These are phyloP conservation scores for Hirtodrosophila alboralis DNA, from an alignment of 2,888 invertebrate species.

Conservation along the genomic window DNA sequence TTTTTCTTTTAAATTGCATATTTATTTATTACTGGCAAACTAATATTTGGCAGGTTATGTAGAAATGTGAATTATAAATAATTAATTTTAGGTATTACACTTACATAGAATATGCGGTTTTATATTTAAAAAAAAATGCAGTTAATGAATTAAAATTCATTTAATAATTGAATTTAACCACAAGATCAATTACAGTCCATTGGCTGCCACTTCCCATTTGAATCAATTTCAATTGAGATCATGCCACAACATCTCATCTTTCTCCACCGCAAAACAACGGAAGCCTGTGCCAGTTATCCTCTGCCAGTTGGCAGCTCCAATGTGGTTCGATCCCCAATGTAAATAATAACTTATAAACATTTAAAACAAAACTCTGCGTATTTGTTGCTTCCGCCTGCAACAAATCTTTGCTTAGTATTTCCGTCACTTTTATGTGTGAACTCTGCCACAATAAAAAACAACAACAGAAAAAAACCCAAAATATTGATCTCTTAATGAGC, in stretches of 20 bases:
- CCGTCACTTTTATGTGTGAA: slow-evolving; percentile 76
- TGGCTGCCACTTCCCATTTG: slow-evolving; percentile 1
- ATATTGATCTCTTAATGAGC: slow-evolving; percentile 74
- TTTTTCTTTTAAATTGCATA: too few species aligned
- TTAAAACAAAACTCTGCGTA: slow-evolving; percentile 31
- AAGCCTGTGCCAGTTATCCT: slow-evolving; percentile 23
- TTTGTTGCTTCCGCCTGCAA: slow-evolving; percentile 68
- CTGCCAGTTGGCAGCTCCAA: slow-evolving; percentile 7
- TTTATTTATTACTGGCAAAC: too few species aligned
- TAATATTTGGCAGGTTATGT: too few species aligned
- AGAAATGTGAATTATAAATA: too few species aligned
- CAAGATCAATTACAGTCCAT: too few species aligned
- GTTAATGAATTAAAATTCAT: too few species aligned
- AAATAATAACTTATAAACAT: slow-evolving; percentile 59
- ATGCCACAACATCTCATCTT: slow-evolving; percentile 11
- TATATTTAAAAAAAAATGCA: too few species aligned
- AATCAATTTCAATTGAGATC: too few species aligned
- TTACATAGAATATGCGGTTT: too few species aligned
- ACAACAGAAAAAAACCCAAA: slow-evolving; percentile 53
- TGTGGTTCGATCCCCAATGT: slow-evolving; percentile 40
- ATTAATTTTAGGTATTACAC: too few species aligned
- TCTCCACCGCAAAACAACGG: slow-evolving; percentile 34
- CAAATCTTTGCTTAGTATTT: slow-evolving; percentile 72
- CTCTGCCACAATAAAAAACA: slow-evolving; percentile 26
- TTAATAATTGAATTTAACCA: not conserved